Evolutionary conservation across 2,797 vertebrate species (phyloP).

Genomic region (Dermochelys coriacea): DNA sequence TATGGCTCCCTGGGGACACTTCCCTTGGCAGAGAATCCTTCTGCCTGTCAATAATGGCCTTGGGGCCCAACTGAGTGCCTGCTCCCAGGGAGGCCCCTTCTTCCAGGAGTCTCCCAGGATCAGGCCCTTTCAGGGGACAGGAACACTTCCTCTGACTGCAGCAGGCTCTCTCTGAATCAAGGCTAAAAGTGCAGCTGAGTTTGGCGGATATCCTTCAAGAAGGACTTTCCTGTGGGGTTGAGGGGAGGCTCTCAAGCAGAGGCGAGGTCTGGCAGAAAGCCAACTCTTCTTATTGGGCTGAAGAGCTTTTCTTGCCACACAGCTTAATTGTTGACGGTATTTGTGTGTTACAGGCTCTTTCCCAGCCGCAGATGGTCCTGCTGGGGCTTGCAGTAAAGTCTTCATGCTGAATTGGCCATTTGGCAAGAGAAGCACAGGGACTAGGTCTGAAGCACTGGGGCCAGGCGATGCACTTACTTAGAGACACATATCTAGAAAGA

Average conservation of each 20-base stretch:
- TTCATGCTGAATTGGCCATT: background rate
- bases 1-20: background rate
- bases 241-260: background rate
- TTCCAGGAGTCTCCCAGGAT: too few relatives aligned
- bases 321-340: background rate
- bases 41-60: rapidly evolving
- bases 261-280: background rate
- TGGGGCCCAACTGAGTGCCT: background rate
- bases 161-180: rapidly evolving
- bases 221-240: background rate
- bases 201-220: background rate
- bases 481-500: rapidly evolving
- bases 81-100: rapidly evolving
- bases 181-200: rapidly evolving
- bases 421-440: background rate
- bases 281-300: background rate
- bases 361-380: background rate
- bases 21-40: rapidly evolving
- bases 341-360: background rate
- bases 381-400: background rate
- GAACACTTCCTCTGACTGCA: background rate
- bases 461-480: background rate
- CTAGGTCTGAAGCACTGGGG: background rate
- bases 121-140: background rate
- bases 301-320: rapidly evolving